These are phyloP conservation scores for Istiophorus platypterus DNA, from an alignment of 2,113 vertebrate species.

Conservation along the genomic window DNA sequence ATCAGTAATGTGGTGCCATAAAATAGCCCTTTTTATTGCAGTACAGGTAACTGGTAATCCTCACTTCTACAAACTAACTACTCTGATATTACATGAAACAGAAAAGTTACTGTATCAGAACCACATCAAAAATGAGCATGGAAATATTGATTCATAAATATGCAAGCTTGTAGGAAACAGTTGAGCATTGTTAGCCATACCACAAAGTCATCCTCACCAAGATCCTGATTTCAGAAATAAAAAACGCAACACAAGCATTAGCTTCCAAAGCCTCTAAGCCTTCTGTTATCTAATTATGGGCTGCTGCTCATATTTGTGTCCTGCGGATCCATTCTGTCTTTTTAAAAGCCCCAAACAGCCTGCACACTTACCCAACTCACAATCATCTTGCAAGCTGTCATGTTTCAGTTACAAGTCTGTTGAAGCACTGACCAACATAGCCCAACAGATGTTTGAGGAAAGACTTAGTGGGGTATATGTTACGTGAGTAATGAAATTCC, in stretches of 20 bases:
- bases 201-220: not conserved
- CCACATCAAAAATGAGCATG: not conserved
- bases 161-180: not conserved
- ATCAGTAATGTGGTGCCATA: too few relatives aligned
- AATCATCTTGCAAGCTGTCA: constrained; percentile 8
- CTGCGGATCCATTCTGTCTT: constrained; percentile 12
- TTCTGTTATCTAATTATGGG: not conserved
- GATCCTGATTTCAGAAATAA: not conserved
- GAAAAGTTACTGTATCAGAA: not conserved
- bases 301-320: constrained; percentile 11
- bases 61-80: not conserved
- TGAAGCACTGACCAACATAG: not conserved
- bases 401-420: constrained; percentile 14
- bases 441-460: constrained; percentile 18
- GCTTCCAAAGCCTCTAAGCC: not conserved
- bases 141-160: not conserved
- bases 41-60: not conserved
- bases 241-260: constrained; percentile 3
- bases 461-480: constrained; percentile 2
- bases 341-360: constrained; percentile 27
- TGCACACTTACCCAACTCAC: not conserved
- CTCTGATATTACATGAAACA: not conserved
- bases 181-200: not conserved
- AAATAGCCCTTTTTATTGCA: not conserved
- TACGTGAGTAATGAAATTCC: constrained; percentile 7